Evolutionary conservation across 1,140 invertebrate species (phyloP), one percentile per base, ranked within the genome.

Genomic region (Euschistus heros): DNA sequence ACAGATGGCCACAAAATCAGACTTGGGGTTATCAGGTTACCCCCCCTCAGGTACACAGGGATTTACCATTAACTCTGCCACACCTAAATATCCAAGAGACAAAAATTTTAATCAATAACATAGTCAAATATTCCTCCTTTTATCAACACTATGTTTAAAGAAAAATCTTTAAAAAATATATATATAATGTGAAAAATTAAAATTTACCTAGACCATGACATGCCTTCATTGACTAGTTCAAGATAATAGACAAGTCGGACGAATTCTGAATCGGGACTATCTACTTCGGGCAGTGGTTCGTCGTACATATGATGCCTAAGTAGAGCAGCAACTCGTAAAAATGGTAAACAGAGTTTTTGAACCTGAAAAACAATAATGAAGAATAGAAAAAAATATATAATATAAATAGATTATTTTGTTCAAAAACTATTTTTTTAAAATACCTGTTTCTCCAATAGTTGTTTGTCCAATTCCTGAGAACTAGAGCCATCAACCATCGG

Each of bases 231-330:
- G 17, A 85, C 81, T 69, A 89, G 76, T 74, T 90, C 86, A 63
- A 91, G 77, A 74, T 87, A 91, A 71, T 83, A 85, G 15, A 86
- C 83, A 26, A 91, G 80, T 57, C 81, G 80, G 8, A 83, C 80
- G 76, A 90, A 91, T 76, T 91, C 89, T 24, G 80, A 78, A 24
- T 82, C 77, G 0, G 82, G 72, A 2, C 78, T 76, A 50, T 77
- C 75, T 24, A 89, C 81, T 52, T 84, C 79, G 0, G 91, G 90
- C 70, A 92, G 77, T n/a, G 84, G 80, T 72, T 88, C 83, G 52
- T 86, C 84, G 76, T 93, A 94, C 47, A 96, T 75, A 77, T 96
- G 91, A 76, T 91, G 86, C 63, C 89, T 83, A 24, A 97, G 76
- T 3, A 96, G 75, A 2, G 91, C 82, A 0, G 91, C 87, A 54